Base-by-base conservation (phyloP, 2,797 vertebrate species). In the Tenualosa ilisha region DNA sequence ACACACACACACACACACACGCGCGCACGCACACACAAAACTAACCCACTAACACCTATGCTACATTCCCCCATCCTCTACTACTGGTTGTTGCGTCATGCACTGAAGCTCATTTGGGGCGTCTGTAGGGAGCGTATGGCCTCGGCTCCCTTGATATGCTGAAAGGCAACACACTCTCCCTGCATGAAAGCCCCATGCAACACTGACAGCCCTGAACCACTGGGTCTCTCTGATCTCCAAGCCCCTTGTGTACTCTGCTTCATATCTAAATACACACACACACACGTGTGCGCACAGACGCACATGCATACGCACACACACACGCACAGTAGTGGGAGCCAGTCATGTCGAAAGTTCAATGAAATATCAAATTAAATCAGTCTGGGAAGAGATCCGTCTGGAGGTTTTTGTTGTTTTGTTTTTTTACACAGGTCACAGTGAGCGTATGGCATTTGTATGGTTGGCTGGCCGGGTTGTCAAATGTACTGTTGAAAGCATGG, bases 381-480 rank as follows among this genome's bases (percentile, higher is more conserved):
- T 12, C 26, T 68, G 26, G 63, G 6, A 37, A 4, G 26, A 37
- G 26, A 68, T 2, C 3, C 26, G 26, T 68, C 63, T 31, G 63
- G 26, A 37, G 63, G 24, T 56, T 56, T 56, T 56, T 56, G 12
- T 63, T n/a, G 2, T n/a, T 11, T n/a, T 63, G n/a, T 26, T 5
- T 54, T 15, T 63, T 22, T 31, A 68, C 37, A 26, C 11, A 26
- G 63, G 63, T 68, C 63, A 68, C 2, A 40, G 31, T 6, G 31
- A 75, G 68, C 37, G 68, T 75, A 75, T 75, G 68, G 13, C 37
- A 43, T 75, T 75, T 43, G 13, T 20, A 75, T 75, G 68, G 68
- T 17, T 6, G 68, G 68, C 31, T 26, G 31, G 24, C 17, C 13
- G 31, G 6, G 13, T 40, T 75, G 68, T 75, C 68, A 37, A 75